Percentiles rank a stretch among this genome's conserved stretches.
phyloP scores from a whole-genome alignment of 2,888 invertebrate genomes.

The Oxycera nigricornis region DNA sequence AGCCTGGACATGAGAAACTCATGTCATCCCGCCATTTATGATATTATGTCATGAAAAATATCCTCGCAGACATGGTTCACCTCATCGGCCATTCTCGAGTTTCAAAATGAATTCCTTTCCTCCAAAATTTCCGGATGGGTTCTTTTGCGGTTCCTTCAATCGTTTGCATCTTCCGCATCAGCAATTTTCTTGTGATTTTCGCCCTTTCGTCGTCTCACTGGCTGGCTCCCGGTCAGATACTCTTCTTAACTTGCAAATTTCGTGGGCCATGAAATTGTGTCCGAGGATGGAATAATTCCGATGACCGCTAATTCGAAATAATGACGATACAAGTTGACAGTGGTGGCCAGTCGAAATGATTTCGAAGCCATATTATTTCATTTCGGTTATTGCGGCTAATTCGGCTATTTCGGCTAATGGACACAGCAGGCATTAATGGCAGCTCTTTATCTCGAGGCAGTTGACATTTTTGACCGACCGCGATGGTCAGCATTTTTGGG shows the following conservation, averaged over 20 bases:
- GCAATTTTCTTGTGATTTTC: slow-evolving; percentile 11
- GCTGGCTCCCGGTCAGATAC: slow-evolving; percentile 2
- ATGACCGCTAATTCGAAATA: slow-evolving; percentile 27
- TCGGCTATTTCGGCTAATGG: slow-evolving; percentile 12
- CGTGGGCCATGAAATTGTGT: not conserved
- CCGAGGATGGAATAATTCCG: not conserved
- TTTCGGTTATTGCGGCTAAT: slow-evolving; percentile 16
- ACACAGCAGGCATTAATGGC: slow-evolving; percentile 33
- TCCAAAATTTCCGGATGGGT: slow-evolving; percentile 21
- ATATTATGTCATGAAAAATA: slow-evolving; percentile 40
- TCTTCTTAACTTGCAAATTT: no score
- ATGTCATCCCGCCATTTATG: slow-evolving; percentile 52
- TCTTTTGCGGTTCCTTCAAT: not conserved
- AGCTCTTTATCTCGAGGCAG: slow-evolving; percentile 12
- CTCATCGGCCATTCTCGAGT: slow-evolving; percentile 35
- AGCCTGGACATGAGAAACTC: slow-evolving; percentile 50
- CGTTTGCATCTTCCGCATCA: slow-evolving; percentile 15
- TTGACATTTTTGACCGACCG: slow-evolving; percentile 7
- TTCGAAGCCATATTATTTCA: slow-evolving; percentile 13
- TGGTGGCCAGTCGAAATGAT: slow-evolving; percentile 23
- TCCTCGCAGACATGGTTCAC: slow-evolving; percentile 36
- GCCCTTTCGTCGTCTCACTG: slow-evolving; percentile 20
- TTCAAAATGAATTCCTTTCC: slow-evolving; percentile 32
- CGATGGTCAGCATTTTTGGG: not conserved
- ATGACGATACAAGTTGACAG: slow-evolving; percentile 29